These are phyloP conservation scores for Periparus ater DNA, from an alignment of 2,797 vertebrate genomes.

Conservation along the genomic window DNA sequence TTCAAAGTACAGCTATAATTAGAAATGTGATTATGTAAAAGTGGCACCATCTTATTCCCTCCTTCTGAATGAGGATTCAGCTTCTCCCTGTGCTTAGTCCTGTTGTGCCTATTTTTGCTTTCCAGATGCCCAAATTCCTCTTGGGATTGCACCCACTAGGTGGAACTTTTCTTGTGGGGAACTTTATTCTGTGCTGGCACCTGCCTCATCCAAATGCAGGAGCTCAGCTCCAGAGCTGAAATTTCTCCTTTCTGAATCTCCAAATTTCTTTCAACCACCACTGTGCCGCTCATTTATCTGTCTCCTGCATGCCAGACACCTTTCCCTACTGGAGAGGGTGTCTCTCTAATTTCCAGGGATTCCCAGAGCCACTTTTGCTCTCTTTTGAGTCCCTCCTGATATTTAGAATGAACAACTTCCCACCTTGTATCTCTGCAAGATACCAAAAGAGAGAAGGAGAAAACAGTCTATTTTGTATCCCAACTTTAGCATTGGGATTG, in stretches of 20 bases:
- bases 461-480: neutral
- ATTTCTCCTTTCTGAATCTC: neutral
- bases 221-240: neutral
- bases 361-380: neutral
- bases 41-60: slow-evolving; percentile 29
- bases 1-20: slow-evolving; percentile 43
- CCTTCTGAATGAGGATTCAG: neutral
- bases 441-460: neutral
- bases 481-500: neutral
- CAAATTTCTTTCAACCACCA: neutral
- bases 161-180: neutral
- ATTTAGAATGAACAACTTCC: neutral
- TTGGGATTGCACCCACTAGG: neutral
- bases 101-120: slow-evolving; percentile 10
- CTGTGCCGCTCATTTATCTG: neutral
- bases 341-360: neutral
- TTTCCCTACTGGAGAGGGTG: neutral
- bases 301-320: neutral
- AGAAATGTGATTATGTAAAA: slow-evolving; percentile 41
- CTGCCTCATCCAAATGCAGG: neutral
- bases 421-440: neutral
- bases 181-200: neutral
- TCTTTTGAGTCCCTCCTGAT: neutral
- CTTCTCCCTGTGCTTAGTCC: neutral
- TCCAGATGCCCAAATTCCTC: neutral